Base-by-base conservation (phyloP, 2,113 vertebrate genomes). In the Corythaixoides concolor region DNA sequence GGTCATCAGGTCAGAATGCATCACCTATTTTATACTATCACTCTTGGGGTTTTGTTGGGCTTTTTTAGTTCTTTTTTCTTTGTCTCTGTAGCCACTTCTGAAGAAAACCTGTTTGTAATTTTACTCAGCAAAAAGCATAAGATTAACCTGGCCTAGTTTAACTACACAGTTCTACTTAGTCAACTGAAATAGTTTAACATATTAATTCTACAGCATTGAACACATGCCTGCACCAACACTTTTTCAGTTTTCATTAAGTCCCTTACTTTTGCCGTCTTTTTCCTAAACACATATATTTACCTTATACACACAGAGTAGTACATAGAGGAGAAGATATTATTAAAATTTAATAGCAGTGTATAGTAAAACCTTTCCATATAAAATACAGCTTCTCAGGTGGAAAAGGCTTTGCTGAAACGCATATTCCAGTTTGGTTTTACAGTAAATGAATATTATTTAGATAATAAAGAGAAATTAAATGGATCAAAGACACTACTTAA, bases 21-120 rank as follows among this genome's bases (percentile, higher is more conserved):
- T 27, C 74, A 59, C 17, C 27, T 77, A 3, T 28, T 85, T 88
- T 49, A 26, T 33, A 20, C 15, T 23, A 8, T 49, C 58, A 56
- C 7, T 68, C 33, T 32, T 8, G 2, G 33, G 11, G 2, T 3
- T 62, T 77, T 55, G 35, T 7, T 27, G 11, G 16, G 2, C 0
- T 1, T 62, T 84, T 50, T 50, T 21, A 60, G 2, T 14, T 63
- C 2, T 24, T n/a, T 6, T 35, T 22, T 63, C 77, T 64, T 23
- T 11, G 8, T 23, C 27, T 43, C 32, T 32, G 8, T 23, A 87
- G 49, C 3, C 11, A 43, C 9, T 90, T 77, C 30, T 32, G 16
- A 81, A 68, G n/a, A 90, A 93, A 80, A 90, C 9, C 18, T 56
- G 4, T 15, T 85, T 74, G 18, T 10, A 60, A 35, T 69, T 80